phyloP scores from a whole-genome alignment of 2,113 vertebrate genomes.

The Lichenostomus cassidix region DNA sequence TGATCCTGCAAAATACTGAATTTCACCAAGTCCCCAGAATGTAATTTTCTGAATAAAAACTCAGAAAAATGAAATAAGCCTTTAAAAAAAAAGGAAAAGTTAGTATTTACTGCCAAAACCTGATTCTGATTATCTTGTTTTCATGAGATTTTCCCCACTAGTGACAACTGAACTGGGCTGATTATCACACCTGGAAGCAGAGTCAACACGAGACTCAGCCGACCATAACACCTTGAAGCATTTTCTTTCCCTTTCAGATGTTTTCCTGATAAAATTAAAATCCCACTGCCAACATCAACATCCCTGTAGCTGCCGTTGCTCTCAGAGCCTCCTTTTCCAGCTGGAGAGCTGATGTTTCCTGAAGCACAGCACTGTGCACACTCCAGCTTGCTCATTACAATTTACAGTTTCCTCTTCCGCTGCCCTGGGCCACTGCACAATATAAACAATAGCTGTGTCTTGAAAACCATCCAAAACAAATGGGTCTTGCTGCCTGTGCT shows the following conservation, averaged over 20 bases:
- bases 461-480: constrained; percentile 59
- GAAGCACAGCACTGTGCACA: background rate
- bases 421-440: constrained; percentile 7
- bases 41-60: background rate
- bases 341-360: constrained; percentile 7
- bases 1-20: background rate
- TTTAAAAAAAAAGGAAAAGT: background rate
- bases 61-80: background rate
- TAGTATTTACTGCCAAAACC: background rate
- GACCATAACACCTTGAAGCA: background rate
- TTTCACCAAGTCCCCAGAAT: background rate
- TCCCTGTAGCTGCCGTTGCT: background rate
- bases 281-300: background rate
- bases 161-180: background rate
- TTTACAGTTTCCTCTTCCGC: constrained; percentile 38
- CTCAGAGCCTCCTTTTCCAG: background rate
- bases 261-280: background rate
- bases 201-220: background rate
- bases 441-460: constrained; percentile 52
- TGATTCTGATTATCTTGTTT: background rate
- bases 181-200: background rate
- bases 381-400: background rate
- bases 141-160: background rate
- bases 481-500: background rate
- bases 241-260: background rate